Conservation (phyloP, 1,140 invertebrate species). For the Drosophila neocordata region DNA sequence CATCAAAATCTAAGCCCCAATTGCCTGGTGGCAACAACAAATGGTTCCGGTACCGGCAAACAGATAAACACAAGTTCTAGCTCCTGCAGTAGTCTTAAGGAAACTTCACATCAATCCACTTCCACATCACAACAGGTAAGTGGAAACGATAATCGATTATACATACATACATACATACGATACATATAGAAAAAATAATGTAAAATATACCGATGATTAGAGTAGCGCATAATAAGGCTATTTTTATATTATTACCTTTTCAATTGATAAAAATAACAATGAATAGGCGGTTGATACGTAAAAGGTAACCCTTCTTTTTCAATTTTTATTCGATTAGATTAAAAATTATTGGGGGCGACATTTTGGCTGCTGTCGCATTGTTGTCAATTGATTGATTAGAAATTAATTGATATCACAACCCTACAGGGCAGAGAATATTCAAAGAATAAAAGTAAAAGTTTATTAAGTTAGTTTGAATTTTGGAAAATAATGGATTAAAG, state of each 20-base stretch:
- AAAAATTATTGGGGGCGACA: constrained; percentile 32
- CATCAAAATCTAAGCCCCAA: constrained; percentile 1
- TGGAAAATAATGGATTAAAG: no score
- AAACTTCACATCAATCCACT: constrained; percentile 79
- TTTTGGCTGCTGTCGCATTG: constrained; percentile 28
- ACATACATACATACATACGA: no score
- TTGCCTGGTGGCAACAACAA: constrained; percentile 32
- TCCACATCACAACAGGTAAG: constrained; percentile 82
- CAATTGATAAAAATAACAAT: neutral
- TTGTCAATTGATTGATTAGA: neutral
- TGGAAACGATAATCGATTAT: no score
- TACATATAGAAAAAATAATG: neutral
- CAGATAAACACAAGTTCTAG: constrained; percentile 79
- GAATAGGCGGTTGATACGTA: neutral
- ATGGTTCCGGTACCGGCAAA: constrained; percentile 40
- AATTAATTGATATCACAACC: neutral
- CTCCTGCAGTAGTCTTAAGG: constrained; percentile 82
- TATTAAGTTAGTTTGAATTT: no score
- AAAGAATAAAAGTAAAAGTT: no score
- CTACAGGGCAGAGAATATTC: neutral
- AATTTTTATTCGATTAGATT: constrained; percentile 37
- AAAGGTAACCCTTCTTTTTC: constrained; percentile 25
- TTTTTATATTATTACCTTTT: constrained; percentile 43
- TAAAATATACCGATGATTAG: constrained; percentile 18
- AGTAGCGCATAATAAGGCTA: constrained; percentile 48